Conservation (phyloP, 2,797 vertebrate genomes). For the Liparis tanakae region DNA sequence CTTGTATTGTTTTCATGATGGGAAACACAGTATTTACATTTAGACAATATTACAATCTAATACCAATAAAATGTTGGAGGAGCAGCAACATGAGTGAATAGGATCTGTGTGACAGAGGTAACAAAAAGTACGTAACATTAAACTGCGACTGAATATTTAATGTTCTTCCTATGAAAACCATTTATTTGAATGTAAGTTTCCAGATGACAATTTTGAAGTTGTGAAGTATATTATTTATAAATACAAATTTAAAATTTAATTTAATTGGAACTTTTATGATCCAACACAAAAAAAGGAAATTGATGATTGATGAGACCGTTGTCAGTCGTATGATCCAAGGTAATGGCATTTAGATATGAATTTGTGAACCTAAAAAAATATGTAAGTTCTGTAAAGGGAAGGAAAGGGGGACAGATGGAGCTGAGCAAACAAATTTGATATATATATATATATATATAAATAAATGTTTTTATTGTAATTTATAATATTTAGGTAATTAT, state of each 20-base stretch:
- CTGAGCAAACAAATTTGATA: too few relatives aligned
- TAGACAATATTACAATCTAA: neutral
- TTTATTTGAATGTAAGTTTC: neutral
- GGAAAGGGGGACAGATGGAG: too few relatives aligned
- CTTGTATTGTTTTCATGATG: neutral
- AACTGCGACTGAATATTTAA: neutral
- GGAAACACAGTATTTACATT: neutral
- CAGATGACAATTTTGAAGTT: neutral
- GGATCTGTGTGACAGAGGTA: too few relatives aligned
- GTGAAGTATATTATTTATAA: neutral
- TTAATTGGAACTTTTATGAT: neutral
- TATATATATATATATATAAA: neutral
- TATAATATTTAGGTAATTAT: neutral
- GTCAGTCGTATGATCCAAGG: neutral
- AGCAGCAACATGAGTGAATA: neutral
- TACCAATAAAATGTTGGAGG: neutral
- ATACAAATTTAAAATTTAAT: neutral
- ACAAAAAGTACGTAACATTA: neutral
- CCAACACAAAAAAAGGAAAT: too few relatives aligned
- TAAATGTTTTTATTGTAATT: neutral
- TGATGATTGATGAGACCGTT: neutral
- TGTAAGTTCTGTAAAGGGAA: neutral
- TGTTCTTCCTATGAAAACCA: neutral
- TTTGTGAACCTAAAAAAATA: neutral
- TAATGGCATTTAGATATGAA: neutral